phyloP scores from a whole-genome alignment of 2,797 vertebrate genomes.

The Leuciscus waleckii region DNA sequence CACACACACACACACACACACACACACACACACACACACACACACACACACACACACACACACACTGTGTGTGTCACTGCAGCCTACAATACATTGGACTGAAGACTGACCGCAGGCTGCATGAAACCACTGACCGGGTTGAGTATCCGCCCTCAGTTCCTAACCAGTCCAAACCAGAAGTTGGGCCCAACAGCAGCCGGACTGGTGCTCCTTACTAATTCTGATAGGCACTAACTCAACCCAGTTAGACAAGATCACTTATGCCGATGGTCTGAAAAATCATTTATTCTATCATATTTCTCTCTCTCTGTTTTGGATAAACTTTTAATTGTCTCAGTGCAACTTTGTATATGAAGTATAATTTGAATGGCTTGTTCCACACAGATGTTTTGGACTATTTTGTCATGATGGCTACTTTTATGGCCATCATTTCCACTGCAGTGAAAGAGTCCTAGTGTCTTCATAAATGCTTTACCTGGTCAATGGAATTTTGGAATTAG shows the following conservation, averaged over 20 bases:
- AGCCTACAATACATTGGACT: constrained; percentile 55
- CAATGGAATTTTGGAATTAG: constrained; percentile 47
- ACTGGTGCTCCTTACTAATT: constrained; percentile 43
- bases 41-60: constrained; percentile 49
- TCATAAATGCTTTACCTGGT: constrained; percentile 36
- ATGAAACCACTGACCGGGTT: constrained; percentile 64
- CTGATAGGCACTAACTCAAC: constrained; percentile 32
- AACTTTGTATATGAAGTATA: constrained; percentile 33
- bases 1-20: constrained; percentile 50
- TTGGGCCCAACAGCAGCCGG: constrained; percentile 39
- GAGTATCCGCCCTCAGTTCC: constrained; percentile 56
- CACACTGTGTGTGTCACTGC: constrained; percentile 60
- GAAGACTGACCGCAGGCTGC: constrained; percentile 67
- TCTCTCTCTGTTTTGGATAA: background rate
- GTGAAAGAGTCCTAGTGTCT: constrained; percentile 20
- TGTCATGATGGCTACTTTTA: background rate
- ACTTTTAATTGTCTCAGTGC: background rate
- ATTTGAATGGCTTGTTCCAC: constrained; percentile 35
- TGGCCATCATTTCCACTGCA: constrained; percentile 34
- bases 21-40: constrained; percentile 50
- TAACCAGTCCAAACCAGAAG: constrained; percentile 54
- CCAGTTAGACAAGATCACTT: constrained; percentile 8
- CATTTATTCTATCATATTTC: constrained; percentile 1
- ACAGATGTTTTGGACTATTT: background rate
- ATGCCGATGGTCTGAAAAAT: background rate